These are phyloP conservation scores for Colaptes auratus DNA, from an alignment of 2,113 vertebrate species.

Conservation along the genomic window DNA sequence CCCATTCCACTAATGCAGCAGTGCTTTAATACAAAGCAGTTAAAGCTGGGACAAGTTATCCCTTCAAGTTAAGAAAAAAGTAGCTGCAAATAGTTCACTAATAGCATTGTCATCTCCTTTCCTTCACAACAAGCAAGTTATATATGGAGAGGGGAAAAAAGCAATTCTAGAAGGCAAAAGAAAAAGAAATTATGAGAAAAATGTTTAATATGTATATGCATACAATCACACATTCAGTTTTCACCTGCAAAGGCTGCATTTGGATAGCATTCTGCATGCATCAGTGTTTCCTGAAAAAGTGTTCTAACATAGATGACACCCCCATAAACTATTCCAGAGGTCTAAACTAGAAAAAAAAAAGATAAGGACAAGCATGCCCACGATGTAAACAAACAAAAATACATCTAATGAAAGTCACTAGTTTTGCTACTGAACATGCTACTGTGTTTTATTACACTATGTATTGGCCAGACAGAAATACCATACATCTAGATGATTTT, in stretches of 20 bases:
- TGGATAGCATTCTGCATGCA: background rate
- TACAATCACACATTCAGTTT: background rate
- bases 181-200: background rate
- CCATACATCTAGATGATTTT: slow-evolving; percentile 65
- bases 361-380: background rate
- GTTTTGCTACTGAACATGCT: background rate
- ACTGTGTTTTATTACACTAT: background rate
- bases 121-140: background rate
- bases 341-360: background rate
- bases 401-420: background rate
- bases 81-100: background rate
- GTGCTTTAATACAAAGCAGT: background rate
- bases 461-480: background rate
- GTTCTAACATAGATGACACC: background rate
- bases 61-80: background rate
- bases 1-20: background rate
- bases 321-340: background rate
- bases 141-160: fast-evolving
- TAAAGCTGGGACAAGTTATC: background rate
- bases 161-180: background rate
- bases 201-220: background rate
- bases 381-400: background rate
- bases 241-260: background rate
- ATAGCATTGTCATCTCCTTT: background rate
- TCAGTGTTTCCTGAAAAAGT: background rate